Base-by-base conservation (phyloP, 2,888 invertebrate genomes). In the Noctua janthina region DNA sequence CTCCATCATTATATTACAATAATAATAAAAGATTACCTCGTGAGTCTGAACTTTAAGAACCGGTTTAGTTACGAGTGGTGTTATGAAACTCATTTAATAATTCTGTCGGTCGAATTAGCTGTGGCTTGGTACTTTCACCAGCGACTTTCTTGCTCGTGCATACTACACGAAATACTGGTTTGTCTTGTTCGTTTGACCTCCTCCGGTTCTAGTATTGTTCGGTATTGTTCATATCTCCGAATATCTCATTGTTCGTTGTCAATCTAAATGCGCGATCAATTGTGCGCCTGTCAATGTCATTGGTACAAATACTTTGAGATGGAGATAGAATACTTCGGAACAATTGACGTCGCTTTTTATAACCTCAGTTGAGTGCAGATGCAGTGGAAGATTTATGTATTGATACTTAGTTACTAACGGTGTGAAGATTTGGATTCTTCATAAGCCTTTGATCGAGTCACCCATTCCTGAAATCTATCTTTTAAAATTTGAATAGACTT, bases 31-130 rank as follows among this genome's bases (percentile, higher is more conserved):
- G 87, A 89, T 89, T 86, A 90, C 90, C 90, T 87, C 89, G 87
- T 87, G 87, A 86, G 86, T 85, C 83, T 83, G 83, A 88, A 87
- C 91, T 88, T 87, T 87, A 90, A 81, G 81, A 93, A 96, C 96
- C 94, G 94, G 96, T 96, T 94, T 88, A 84, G 93, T 95, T 93
- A 94, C 94, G 93, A 84, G 91, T 92, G 90, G 91, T 94, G 94
- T 95, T 96, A 96, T 94, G 95, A 95, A 95, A 95, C 93, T 92
- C 92, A 93, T 95, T 95, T 95, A 93, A 93, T 93, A 93, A 94
- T 94, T 94, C 92, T 90, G 93, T 90, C 91, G 93, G 92, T 91
- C 92, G 94, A 95, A 95, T 96, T 95, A 95, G 95, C 93, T 87
- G 90, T 90, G 93, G 92, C 92, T 91, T 86, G 90, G 92, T 94